Base-by-base conservation (phyloP, 2,797 vertebrate species). In the Microctenopoma lineatum region DNA sequence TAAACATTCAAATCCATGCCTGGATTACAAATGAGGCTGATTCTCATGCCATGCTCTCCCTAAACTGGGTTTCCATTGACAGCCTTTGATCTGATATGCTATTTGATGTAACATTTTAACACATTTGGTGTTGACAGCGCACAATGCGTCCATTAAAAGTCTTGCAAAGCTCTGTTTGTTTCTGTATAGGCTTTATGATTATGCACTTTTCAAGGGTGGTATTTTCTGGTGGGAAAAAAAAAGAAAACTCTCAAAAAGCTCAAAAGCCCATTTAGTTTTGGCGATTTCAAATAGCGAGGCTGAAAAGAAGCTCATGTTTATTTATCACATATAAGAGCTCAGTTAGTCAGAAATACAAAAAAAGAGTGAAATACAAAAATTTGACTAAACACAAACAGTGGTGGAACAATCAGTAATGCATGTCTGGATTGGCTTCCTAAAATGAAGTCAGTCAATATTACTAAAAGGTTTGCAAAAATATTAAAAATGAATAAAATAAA, bases 1-100 rank as follows among this genome's bases (percentile, higher is more conserved):
- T 86, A 87, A 87, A 84, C 82, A 89, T 89, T 91, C 70, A 87
- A 77, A 87, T 80, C 55, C 82, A 84, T 64, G 87, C 77, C 70
- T 56, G 72, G 85, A 85, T 86, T 91, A 79, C 72, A 89, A 87
- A 87, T 84, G 74, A 86, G 81, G 27, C 53, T 63, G 38, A 32
- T 60, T 62, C 76, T 70, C 55, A 21, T 62, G 59, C 21, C 56
- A 6, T 11, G 50, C 42, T 75, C 72, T 13, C 62, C 51, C 75
- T 34, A 51, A 75, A 62, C 42, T 25, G 36, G 70, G 48, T 32
- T 69, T 62, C 50, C 21, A 53, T 14, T 66, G 75, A 70, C 63
- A 70, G 57, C 7, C 36, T 53, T 79, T 59, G 69, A 56, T 68
- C 56, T 29, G 34, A 56, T 18, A 66, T 66, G 67, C 59, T 65